A percentile compares a stretch with the other conserved stretches of the same genome.
Evolutionary conservation across 2,888 invertebrate species (phyloP).

Genomic region (Pristionchus entomophagus): DNA sequence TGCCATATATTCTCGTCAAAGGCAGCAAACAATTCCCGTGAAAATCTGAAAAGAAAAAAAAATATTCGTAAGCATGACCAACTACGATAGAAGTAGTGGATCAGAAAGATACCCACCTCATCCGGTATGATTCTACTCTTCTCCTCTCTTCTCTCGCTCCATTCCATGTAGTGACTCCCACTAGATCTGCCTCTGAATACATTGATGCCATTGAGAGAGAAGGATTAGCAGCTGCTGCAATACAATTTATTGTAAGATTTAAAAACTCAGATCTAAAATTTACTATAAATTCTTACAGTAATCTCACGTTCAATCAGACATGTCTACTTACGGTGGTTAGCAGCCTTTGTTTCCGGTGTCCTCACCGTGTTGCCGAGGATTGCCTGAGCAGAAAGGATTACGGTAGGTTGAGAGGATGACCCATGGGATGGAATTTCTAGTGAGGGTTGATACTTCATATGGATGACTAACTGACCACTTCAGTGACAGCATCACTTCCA

Average conservation of each 20-base stretch:
- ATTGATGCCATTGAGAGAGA: neutral
- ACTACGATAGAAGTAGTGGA: neutral
- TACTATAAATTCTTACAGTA: too few species aligned
- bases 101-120: too few species aligned
- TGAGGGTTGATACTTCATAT: too few species aligned
- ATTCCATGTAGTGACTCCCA: neutral
- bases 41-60: neutral
- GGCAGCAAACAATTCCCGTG: neutral
- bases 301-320: too few species aligned
- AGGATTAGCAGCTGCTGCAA: neutral
- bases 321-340: too few species aligned
- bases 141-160: neutral
- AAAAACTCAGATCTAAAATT: neutral
- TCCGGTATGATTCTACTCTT: neutral
- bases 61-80: neutral
- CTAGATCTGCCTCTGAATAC: conserved; percentile 18
- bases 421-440: too few species aligned
- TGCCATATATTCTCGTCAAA: neutral
- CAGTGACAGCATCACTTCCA: neutral
- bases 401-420: too few species aligned
- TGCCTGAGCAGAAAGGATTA: conserved; percentile 16
- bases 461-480: neutral
- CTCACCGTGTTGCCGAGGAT: neutral
- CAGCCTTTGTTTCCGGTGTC: too few species aligned
- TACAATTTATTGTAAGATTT: neutral